Evolutionary conservation across 2,888 invertebrate genomes (phyloP).

Genomic region (Netelia fuscicornis): DNA sequence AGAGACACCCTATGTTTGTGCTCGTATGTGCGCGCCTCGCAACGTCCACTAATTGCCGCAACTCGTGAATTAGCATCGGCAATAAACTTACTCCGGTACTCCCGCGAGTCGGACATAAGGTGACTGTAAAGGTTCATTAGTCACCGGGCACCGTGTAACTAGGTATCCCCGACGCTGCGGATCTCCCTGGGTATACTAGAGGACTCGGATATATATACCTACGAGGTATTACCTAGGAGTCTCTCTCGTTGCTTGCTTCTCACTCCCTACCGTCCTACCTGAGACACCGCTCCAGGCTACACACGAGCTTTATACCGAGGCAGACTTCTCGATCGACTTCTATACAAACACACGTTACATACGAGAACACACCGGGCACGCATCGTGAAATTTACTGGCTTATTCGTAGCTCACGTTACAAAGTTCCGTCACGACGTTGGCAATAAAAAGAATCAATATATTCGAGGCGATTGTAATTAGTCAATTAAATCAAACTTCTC

Average conservation of each 20-base stretch:
- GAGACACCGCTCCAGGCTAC: constrained; percentile 36
- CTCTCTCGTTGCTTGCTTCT: constrained; percentile 54
- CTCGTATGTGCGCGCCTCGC: constrained; percentile 54
- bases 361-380: neutral
- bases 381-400: constrained; percentile 4
- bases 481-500: no score
- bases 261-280: constrained; percentile 48
- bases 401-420: neutral
- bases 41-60: constrained; percentile 79
- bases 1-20: constrained; percentile 17
- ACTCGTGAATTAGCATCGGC: constrained; percentile 82
- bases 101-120: constrained; percentile 78
- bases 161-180: constrained; percentile 67
- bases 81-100: constrained; percentile 79
- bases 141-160: constrained; percentile 80
- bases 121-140: constrained; percentile 83
- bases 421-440: neutral
- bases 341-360: neutral
- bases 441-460: neutral
- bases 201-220: constrained; percentile 46
- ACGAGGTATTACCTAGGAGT: constrained; percentile 52
- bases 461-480: no score
- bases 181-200: constrained; percentile 49
- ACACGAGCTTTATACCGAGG: constrained; percentile 32
- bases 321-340: constrained; percentile 24